These are phyloP conservation scores for Pachypanchax playfairii DNA, from an alignment of 2,113 vertebrate genomes.

Conservation along the genomic window DNA sequence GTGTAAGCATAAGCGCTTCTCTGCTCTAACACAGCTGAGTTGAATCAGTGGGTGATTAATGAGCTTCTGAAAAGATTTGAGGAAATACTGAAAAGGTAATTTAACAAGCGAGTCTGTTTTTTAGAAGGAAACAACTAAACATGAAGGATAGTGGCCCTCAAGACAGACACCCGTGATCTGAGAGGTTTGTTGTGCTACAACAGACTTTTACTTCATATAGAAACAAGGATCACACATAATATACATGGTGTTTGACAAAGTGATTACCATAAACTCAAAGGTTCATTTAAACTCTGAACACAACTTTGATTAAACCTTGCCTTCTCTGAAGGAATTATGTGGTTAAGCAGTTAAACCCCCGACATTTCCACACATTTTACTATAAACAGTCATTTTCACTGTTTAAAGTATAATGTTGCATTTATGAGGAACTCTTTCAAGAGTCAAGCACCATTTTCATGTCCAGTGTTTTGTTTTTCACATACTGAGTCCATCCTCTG, in stretches of 20 bases:
- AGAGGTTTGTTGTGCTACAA: too few relatives aligned
- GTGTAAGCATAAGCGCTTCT: too few relatives aligned
- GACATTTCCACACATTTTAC: neutral
- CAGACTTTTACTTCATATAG: too few relatives aligned
- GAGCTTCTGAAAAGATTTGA: too few relatives aligned
- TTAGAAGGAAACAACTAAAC: too few relatives aligned
- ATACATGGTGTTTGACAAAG: neutral
- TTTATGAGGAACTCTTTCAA: neutral
- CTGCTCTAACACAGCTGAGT: too few relatives aligned
- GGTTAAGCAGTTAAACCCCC: neutral
- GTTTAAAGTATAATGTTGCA: slow-evolving; percentile 14
- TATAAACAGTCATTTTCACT: neutral
- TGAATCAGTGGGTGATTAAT: too few relatives aligned
- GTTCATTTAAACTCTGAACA: neutral
- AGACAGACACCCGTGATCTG: too few relatives aligned
- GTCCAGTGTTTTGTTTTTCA: slow-evolving; percentile 11
- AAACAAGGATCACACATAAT: too few relatives aligned
- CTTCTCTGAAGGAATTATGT: slow-evolving; percentile 2
- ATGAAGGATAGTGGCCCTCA: too few relatives aligned
- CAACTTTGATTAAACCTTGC: slow-evolving; percentile 6
- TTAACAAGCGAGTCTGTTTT: too few relatives aligned
- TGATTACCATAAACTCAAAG: neutral
- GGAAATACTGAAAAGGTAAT: too few relatives aligned
- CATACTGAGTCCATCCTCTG: slow-evolving; percentile 25
- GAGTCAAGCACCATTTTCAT: neutral